Conservation (phyloP, 2,888 invertebrate species). For the Chrysolina americana region DNA sequence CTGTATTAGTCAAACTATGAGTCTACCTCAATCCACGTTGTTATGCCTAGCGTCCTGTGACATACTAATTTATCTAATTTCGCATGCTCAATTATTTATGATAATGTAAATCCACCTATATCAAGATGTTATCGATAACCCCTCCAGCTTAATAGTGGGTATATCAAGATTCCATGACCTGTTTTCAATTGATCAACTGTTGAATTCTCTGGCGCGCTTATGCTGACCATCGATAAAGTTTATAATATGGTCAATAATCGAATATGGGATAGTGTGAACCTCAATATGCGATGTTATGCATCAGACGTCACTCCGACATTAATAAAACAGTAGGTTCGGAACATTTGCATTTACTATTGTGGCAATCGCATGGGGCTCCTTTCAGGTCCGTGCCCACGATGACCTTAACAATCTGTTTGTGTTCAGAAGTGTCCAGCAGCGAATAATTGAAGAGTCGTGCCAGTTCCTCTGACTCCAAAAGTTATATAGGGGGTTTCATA, state of each 20-base stretch:
- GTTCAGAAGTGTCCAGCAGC: not conserved
- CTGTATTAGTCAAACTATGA: constrained; percentile 50
- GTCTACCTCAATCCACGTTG: constrained; percentile 48
- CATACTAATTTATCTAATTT: constrained; percentile 47
- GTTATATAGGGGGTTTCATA: no score
- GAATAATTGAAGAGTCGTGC: no score
- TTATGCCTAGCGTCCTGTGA: constrained; percentile 45
- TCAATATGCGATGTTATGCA: not conserved
- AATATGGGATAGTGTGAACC: not conserved
- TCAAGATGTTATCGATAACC: constrained; percentile 17
- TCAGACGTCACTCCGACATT: not conserved
- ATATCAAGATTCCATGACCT: constrained; percentile 1
- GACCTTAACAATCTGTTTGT: not conserved
- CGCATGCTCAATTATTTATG: constrained; percentile 42
- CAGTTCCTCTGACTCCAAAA: no score
- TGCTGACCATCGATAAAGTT: not conserved
- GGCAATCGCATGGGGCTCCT: no score
- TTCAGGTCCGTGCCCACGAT: not conserved
- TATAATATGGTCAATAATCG: not conserved
- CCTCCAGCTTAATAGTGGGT: not conserved
- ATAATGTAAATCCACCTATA: constrained; percentile 9
- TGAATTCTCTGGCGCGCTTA: not conserved
- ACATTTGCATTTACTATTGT: not conserved
- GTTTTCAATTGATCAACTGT: constrained; percentile 6
- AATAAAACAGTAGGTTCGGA: not conserved